These are phyloP conservation scores for Pseudochromis fuscus DNA, from an alignment of 2,797 vertebrate species.

Conservation along the genomic window DNA sequence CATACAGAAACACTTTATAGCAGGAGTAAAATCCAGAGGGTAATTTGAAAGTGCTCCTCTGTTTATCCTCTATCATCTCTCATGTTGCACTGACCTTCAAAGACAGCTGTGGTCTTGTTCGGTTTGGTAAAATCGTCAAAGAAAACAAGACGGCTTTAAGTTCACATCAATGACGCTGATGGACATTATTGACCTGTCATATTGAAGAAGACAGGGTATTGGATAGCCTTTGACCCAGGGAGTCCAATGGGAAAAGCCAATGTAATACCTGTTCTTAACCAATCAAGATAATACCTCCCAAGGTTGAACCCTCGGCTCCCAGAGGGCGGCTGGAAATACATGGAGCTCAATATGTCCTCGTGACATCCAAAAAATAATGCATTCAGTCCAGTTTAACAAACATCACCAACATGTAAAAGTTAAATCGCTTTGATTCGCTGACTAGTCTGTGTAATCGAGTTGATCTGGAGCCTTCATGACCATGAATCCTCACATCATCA, in stretches of 20 bases:
- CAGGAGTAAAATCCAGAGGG: too few species aligned
- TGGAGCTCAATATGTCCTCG: neutral
- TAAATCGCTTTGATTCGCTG: neutral
- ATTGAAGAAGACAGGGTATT: constrained; percentile 25
- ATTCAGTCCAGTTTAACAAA: neutral
- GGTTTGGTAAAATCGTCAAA: neutral
- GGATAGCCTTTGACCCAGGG: constrained; percentile 30
- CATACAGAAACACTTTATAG: too few species aligned
- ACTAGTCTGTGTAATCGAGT: neutral
- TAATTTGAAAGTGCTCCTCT: too few species aligned
- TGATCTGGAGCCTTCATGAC: neutral
- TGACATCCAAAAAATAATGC: neutral
- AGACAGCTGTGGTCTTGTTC: neutral
- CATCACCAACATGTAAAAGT: neutral
- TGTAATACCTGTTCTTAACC: constrained; percentile 17
- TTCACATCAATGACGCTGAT: constrained; percentile 14
- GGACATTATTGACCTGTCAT: constrained; percentile 10
- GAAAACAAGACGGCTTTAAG: neutral
- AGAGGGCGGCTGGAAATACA: neutral
- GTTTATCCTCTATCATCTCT: neutral
- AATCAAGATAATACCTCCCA: constrained; percentile 28
- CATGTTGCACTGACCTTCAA: neutral
- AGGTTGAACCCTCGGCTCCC: neutral
- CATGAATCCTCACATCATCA: neutral
- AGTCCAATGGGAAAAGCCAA: constrained; percentile 19